A percentile compares a stretch with the other conserved stretches of the same genome.
phyloP scores from a whole-genome alignment of 2,797 vertebrate genomes.

The Morus bassanus region DNA sequence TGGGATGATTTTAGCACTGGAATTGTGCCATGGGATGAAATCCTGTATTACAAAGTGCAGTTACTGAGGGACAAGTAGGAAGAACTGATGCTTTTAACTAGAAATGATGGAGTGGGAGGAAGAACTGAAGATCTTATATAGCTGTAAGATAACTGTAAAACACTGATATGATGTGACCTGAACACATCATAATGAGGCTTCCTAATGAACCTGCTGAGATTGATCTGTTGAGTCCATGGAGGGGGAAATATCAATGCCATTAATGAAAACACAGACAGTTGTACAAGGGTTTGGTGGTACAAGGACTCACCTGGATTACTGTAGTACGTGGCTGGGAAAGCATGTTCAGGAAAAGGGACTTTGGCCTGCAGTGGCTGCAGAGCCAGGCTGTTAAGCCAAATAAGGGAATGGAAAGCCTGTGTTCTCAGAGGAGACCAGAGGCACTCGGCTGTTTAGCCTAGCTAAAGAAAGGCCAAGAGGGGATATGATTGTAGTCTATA shows the following conservation, averaged over 20 bases:
- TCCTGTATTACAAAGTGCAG: background rate
- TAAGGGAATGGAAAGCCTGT: conserved; percentile 55
- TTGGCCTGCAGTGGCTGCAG: background rate
- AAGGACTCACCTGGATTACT: background rate
- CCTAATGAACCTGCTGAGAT: background rate
- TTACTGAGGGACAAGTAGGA: background rate
- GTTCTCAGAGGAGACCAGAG: conserved; percentile 48
- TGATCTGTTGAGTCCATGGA: background rate
- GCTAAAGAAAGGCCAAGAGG: conserved; percentile 60
- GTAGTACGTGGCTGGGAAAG: background rate
- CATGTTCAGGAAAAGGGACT: background rate
- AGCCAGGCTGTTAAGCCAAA: conserved; percentile 22
- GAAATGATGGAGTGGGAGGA: background rate
- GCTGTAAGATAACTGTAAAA: background rate
- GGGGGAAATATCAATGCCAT: background rate
- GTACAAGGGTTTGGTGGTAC: background rate
- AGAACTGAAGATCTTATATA: background rate
- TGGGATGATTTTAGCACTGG: background rate
- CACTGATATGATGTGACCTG: background rate
- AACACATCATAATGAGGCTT: background rate
- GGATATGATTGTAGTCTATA: conserved; percentile 65
- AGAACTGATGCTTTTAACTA: background rate
- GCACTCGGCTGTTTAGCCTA: conserved; percentile 41
- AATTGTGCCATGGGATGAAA: background rate
- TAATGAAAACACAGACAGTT: background rate